These are phyloP conservation scores for Myzus persicae DNA, from an alignment of 1,140 invertebrate genomes.

Conservation along the genomic window DNA sequence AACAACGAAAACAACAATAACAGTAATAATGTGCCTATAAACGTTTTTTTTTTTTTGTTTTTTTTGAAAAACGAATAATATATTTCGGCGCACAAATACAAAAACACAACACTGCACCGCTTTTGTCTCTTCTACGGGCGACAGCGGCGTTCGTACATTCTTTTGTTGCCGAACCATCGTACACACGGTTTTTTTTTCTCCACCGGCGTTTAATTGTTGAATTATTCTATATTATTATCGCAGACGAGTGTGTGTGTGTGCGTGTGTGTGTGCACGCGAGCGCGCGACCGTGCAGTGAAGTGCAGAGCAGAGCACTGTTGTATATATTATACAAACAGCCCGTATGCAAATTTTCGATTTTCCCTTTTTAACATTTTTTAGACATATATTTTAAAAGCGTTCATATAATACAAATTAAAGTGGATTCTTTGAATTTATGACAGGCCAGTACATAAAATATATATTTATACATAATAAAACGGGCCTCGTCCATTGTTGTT, in stretches of 20 bases:
- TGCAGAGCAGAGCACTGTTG: background rate
- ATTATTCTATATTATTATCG: slow-evolving; percentile 30
- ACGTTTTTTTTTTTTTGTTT: background rate
- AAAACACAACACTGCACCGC: background rate
- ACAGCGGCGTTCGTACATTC: background rate
- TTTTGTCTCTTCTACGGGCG: background rate
- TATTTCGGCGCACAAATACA: background rate
- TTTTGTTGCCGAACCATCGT: background rate
- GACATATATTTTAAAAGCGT: slow-evolving; percentile 32
- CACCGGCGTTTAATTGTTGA: background rate
- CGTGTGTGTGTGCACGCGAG: background rate
- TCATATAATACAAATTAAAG: slow-evolving; percentile 40
- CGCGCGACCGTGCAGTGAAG: background rate
- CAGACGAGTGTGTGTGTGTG: background rate
- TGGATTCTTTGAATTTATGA: slow-evolving; percentile 45
- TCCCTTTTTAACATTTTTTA: slow-evolving; percentile 43
- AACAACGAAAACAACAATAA: background rate
- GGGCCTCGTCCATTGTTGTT: slow-evolving; percentile 33
- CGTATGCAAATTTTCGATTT: slow-evolving; percentile 50
- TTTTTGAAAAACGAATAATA: background rate
- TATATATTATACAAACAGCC: background rate
- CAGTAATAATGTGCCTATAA: background rate
- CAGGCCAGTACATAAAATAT: background rate
- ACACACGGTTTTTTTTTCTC: background rate
- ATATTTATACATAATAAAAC: background rate